Base-by-base conservation (phyloP, 1,140 invertebrate species). In the Melitaea cinxia region DNA sequence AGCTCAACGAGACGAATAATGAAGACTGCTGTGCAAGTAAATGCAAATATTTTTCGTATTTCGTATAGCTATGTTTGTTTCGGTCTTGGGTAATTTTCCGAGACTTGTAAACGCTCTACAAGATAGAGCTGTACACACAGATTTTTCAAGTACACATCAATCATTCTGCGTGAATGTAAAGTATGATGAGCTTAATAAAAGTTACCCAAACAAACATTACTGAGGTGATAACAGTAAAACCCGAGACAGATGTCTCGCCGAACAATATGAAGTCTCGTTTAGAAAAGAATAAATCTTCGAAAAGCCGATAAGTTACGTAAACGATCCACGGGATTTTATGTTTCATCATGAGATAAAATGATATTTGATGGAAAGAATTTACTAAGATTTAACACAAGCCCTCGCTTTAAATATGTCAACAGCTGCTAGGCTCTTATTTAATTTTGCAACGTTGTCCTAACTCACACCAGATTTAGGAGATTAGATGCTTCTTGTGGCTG, bases 241-340 rank as follows among this genome's bases (percentile, higher is more conserved):
- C 28, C 17, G 17, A 47, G 49, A 56, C 61, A 56, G 37, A 56
- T 56, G 52, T 49, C 39, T 35, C 21, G 45, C 56, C 19, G 49
- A 53, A 65, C 63, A 59, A 55, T 63, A 65, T 53, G 63, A 58
- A 24, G 47, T 54, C 28, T 62, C 63, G 50, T 56, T 53, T 65
- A 70, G 54, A 58, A 62, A 69, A 69, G 56, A 59, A 69, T 69
- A 69, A 70, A 70, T 70, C 68, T 30, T 70, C 35, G 57, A 23
- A 66, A 66, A 70, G 54, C 68, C 55, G 63, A 66, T 70, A 70
- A 70, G 68, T 62, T 70, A 35, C 47, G 24, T 57, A 61, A 65
- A 52, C 62, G 54, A 57, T 58, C 33, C 33, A 52, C 15, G 23
- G 23, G 24, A 58, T 56, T 71, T 67, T 64, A 59, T 63, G 50